Conservation (phyloP, 2,113 vertebrate species). For the Gallinago media region DNA sequence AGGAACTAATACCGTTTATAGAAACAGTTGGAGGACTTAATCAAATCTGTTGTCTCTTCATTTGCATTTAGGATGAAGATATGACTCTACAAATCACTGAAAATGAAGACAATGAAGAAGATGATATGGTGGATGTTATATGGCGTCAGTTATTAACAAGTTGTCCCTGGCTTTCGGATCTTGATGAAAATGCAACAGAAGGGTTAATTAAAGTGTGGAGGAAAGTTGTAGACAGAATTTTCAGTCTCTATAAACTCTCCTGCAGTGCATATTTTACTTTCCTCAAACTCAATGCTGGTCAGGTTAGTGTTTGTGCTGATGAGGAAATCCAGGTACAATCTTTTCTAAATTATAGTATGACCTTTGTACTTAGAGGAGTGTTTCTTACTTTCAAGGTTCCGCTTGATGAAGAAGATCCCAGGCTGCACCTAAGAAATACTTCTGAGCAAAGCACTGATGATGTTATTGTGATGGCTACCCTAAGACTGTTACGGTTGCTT, state of each 20-base stretch:
- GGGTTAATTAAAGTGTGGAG: constrained; percentile 95
- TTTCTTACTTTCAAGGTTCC: constrained; percentile 77
- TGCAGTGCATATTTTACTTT: constrained; percentile 98
- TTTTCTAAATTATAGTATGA: background rate
- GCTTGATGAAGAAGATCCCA: constrained; percentile 92
- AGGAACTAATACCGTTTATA: background rate
- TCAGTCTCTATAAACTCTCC: constrained; percentile 94
- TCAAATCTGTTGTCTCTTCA: background rate
- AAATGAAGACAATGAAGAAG: constrained; percentile 92
- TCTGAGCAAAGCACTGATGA: constrained; percentile 96
- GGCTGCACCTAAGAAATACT: constrained; percentile 82
- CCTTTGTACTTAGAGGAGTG: background rate
- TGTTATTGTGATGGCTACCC: constrained; percentile 96
- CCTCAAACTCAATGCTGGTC: constrained; percentile 95
- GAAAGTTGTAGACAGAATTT: constrained; percentile 95
- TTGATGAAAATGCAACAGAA: constrained; percentile 89
- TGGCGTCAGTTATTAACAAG: constrained; percentile 91
- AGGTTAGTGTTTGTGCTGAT: constrained; percentile 67
- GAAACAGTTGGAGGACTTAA: background rate
- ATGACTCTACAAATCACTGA: constrained; percentile 92
- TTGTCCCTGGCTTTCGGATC: constrained; percentile 93
- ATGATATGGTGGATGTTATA: constrained; percentile 97
- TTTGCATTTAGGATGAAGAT: constrained; percentile 90
- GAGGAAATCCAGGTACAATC: background rate
- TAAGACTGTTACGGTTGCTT: constrained; percentile 89